These are phyloP conservation scores for Smittia aterrima DNA, from an alignment of 2,888 invertebrate genomes.

Conservation along the genomic window DNA sequence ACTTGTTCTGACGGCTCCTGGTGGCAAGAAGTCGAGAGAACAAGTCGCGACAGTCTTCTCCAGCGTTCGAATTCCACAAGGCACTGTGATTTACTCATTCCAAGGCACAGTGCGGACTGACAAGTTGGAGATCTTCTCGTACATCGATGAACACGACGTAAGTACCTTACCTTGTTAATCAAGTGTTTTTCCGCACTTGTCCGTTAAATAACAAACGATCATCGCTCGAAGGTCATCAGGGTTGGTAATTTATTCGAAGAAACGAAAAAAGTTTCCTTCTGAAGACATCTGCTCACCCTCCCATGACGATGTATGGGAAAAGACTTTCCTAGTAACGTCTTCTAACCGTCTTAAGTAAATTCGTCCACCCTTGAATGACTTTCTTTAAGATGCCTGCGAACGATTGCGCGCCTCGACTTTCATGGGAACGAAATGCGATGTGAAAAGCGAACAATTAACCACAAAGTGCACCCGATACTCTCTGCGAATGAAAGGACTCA, in stretches of 20 bases:
- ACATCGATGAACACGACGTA: slow-evolving; percentile 82
- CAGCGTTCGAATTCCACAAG: slow-evolving; percentile 76
- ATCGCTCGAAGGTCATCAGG: slow-evolving; percentile 42
- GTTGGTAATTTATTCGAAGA: slow-evolving; percentile 41
- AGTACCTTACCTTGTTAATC: slow-evolving; percentile 56
- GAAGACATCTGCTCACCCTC: slow-evolving; percentile 46
- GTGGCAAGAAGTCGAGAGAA: slow-evolving; percentile 48
- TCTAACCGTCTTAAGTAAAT: slow-evolving; percentile 38
- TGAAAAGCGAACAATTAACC: slow-evolving; percentile 29
- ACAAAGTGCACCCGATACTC: slow-evolving; percentile 28
- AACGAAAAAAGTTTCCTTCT: background rate
- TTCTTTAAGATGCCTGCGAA: slow-evolving; percentile 30
- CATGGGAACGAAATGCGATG: slow-evolving; percentile 29
- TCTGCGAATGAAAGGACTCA: background rate
- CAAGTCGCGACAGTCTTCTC: slow-evolving; percentile 82
- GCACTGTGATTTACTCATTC: slow-evolving; percentile 83
- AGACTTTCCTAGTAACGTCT: slow-evolving; percentile 43
- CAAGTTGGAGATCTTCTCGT: slow-evolving; percentile 81
- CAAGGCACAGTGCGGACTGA: slow-evolving; percentile 89
- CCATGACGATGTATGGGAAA: slow-evolving; percentile 51
- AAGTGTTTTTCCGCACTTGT: slow-evolving; percentile 30
- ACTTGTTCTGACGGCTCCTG: slow-evolving; percentile 65
- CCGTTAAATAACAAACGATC: slow-evolving; percentile 16
- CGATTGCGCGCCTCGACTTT: background rate
- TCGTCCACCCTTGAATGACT: slow-evolving; percentile 32